Evolutionary conservation across 2,888 invertebrate genomes (phyloP).

Genomic region (Dolomedes plantarius): DNA sequence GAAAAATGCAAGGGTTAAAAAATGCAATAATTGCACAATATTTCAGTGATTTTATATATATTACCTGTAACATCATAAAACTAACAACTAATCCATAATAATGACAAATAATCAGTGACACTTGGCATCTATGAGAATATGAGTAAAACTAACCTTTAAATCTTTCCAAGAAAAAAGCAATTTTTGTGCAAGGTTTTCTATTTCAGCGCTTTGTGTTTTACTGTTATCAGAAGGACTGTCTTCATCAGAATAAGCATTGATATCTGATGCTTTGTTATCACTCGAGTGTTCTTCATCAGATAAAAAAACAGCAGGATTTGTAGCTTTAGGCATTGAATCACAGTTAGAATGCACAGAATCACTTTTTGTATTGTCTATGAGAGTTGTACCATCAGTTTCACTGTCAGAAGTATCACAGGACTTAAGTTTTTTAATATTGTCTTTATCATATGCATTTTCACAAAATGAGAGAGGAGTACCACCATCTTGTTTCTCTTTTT

Average conservation of each 20-base stretch:
- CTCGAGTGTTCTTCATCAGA: no score
- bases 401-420: conserved; percentile 71
- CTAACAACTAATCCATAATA: no score
- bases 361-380: no score
- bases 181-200: conserved; percentile 77
- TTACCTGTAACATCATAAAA: no score
- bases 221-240: conserved; percentile 47
- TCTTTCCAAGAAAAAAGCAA: conserved; percentile 85
- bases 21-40: no score
- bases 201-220: conserved; percentile 34
- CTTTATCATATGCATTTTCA: conserved; percentile 32
- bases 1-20: no score
- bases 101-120: no score
- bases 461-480: no score
- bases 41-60: no score
- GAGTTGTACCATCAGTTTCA: conserved; percentile 34
- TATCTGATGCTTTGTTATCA: conserved; percentile 2
- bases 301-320: not conserved
- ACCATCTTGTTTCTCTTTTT: conserved; percentile 53
- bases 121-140: no score
- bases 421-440: conserved; percentile 57
- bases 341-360: no score
- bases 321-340: not conserved
- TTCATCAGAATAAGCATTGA: conserved; percentile 53
- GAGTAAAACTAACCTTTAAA: conserved; percentile 77